Conservation (phyloP, 2,113 vertebrate species). For the Ceratotherium simum region DNA sequence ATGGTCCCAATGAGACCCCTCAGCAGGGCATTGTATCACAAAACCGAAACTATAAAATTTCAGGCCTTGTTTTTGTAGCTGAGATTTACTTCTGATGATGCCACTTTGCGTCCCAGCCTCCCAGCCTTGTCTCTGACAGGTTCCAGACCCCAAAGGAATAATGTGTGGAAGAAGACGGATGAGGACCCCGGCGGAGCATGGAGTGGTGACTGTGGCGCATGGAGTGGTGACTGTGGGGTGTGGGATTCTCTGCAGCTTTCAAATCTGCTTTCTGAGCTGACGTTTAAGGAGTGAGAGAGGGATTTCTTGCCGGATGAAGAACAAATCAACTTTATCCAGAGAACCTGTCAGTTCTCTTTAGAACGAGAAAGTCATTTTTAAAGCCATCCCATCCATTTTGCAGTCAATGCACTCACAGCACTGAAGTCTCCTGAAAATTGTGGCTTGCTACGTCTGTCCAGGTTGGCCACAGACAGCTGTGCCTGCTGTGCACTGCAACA, state of each 20-base stretch:
- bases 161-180: not conserved
- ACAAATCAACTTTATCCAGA: not conserved
- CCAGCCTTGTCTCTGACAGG: not conserved
- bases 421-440: not conserved
- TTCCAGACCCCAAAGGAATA: not conserved
- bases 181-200: not conserved
- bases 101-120: not conserved
- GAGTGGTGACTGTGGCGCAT: accelerated
- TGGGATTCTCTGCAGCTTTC: not conserved
- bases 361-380: not conserved
- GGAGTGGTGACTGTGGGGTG: accelerated
- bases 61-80: not conserved
- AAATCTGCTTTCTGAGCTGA: not conserved
- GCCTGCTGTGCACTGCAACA: too few relatives aligned
- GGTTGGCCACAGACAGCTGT: not conserved
- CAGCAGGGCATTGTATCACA: not conserved
- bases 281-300: not conserved
- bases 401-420: not conserved
- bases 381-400: not conserved
- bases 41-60: not conserved
- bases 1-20: not conserved
- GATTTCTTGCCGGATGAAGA: not conserved
- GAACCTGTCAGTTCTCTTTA: not conserved
- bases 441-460: not conserved
- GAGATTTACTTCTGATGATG: not conserved